A percentile compares a stretch with the other conserved stretches of the same genome.
phyloP scores from a whole-genome alignment of 2,888 invertebrate species.

The Octodonta nipae region DNA sequence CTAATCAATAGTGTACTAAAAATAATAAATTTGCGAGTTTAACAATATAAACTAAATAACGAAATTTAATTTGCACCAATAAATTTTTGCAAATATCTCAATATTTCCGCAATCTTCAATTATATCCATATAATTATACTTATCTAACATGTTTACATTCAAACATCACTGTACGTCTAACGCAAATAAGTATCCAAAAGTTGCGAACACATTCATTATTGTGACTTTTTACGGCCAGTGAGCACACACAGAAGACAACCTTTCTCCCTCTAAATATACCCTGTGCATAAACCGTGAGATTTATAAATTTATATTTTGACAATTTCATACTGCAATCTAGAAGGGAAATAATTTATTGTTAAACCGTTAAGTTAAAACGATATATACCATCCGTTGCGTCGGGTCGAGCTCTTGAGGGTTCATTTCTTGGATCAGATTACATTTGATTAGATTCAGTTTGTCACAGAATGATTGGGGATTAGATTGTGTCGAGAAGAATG shows the following conservation, averaged over 20 bases:
- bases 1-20: too few species aligned
- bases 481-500: too few species aligned
- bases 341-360: conserved; percentile 33
- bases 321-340: conserved; percentile 34
- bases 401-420: too few species aligned
- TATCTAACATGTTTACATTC: too few species aligned
- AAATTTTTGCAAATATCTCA: not conserved
- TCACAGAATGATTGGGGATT: too few species aligned
- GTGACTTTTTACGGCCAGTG: conserved; percentile 32
- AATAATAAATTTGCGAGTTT: too few species aligned
- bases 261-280: conserved; percentile 18
- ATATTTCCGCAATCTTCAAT: not conserved
- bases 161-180: too few species aligned
- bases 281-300: conserved; percentile 33
- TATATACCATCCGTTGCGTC: too few species aligned
- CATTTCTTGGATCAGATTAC: too few species aligned
- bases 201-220: conserved; percentile 33
- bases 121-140: not conserved
- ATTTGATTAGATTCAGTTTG: too few species aligned
- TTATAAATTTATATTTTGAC: conserved; percentile 40
- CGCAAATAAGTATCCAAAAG: conserved; percentile 13
- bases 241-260: conserved; percentile 19
- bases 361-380: too few species aligned
- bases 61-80: not conserved
- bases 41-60: too few species aligned